Base-by-base conservation (phyloP, 2,113 vertebrate genomes). In the Atrichornis clamosus region DNA sequence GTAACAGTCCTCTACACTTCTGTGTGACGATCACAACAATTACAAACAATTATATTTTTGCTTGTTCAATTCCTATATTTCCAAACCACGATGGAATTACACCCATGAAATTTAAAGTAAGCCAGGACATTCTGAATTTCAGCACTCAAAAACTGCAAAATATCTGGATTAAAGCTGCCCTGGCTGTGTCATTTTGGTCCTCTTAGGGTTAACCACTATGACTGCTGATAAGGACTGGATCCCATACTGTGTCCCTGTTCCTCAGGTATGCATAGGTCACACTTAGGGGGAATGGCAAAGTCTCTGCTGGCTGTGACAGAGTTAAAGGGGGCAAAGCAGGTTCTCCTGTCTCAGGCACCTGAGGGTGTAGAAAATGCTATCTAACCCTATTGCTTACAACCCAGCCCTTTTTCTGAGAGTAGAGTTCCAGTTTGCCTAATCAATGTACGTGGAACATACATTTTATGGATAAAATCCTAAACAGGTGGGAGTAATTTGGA, bases 201-300 rank as follows among this genome's bases (percentile, higher is more conserved):
- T 17, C 37, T 21, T 47, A 39, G 5, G 9, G 11, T 62, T 62
- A 67, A 44, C 37, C n/a, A 30, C 6, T 42, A 3, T 22, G 28
- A 42, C 10, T 33, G 22, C 8, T 32, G 44, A 35, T 20, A 62
- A 52, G 32, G n/a, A n/a, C 41, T 55, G 33, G 33, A 55, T 80
- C 35, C 13, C 26, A n/a, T 18, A 4, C 8, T 47, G 39, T 64
- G 11, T 60, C 10, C 28, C 3, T 60, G 33, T 55, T 30, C 30
- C 30, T 56, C 30, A 37, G 26, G 26, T 13, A 24, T 41, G 10
- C 14, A 20, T 7, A n/a, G 33, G 11, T 65, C 33, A 65, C 14
- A 9, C 9, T 0, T 1, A 3, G 32, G 23, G 23, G 8, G 18
- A 59, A 35, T 3, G 16, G 47, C 37, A 26, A 42, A 39, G 18